phyloP scores from a whole-genome alignment of 2,113 vertebrate species.

The Etheostoma cragini region DNA sequence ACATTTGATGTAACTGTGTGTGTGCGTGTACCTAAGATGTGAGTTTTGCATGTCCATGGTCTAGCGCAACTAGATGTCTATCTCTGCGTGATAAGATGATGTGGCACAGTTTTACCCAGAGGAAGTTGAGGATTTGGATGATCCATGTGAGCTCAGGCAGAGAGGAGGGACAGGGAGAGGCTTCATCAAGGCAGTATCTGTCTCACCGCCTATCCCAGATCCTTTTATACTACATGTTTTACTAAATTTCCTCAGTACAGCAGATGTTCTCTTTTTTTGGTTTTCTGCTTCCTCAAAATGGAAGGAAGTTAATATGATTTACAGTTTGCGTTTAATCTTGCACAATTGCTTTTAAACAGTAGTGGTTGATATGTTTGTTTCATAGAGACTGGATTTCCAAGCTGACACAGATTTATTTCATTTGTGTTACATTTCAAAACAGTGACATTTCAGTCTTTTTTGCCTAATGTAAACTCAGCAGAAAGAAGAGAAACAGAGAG shows the following conservation, averaged over 20 bases:
- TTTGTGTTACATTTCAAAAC: conserved; percentile 2
- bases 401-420: neutral
- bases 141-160: conserved; percentile 38
- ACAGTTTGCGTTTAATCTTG: conserved; percentile 1
- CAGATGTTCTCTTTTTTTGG: conserved; percentile 33
- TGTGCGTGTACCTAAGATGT: conserved; percentile 1
- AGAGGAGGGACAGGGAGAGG: conserved; percentile 16
- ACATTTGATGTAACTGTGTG: neutral
- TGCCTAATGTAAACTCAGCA: neutral
- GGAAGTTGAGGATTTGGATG: conserved; percentile 54
- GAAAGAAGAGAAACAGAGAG: conserved; percentile 6
- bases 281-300: conserved; percentile 39
- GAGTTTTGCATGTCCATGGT: neutral
- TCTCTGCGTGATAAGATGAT: conserved; percentile 37
- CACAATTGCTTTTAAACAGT: neutral
- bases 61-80: neutral
- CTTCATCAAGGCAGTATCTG: neutral
- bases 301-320: conserved; percentile 56
- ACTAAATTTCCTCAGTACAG: neutral
- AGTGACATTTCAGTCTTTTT: neutral
- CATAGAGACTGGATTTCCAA: neutral
- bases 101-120: conserved; percentile 42
- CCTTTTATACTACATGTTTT: neutral
- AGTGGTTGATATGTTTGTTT: neutral
- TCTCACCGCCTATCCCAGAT: conserved; percentile 6